Conservation (phyloP, 2,888 invertebrate species). For the Phortica magna region DNA sequence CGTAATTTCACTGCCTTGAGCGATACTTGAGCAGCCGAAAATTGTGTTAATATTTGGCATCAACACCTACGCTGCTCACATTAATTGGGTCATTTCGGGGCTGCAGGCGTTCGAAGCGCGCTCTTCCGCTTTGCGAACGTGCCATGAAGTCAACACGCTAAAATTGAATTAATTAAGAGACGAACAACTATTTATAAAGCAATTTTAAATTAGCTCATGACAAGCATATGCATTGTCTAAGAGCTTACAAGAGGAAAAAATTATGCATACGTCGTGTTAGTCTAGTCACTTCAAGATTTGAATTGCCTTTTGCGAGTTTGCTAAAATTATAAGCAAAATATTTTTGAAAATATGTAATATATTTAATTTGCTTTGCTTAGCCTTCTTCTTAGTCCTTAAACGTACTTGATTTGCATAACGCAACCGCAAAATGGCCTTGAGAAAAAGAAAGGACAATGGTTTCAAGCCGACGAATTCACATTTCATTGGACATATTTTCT, state of each 20-base stretch:
- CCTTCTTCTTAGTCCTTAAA: background rate
- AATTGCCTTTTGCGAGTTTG: background rate
- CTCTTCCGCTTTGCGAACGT: no score
- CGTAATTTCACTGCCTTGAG: background rate
- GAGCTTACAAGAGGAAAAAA: background rate
- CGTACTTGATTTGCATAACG: background rate
- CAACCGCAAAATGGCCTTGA: background rate
- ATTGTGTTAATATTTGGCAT: slow-evolving; percentile 4
- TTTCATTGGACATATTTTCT: background rate
- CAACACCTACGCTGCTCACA: slow-evolving; percentile 1
- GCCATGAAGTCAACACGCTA: no score
- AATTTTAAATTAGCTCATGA: no score
- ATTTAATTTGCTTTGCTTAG: background rate
- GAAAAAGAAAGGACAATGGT: background rate
- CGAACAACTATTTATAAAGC: no score
- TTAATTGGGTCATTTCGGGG: background rate
- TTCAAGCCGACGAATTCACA: background rate
- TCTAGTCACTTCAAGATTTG: background rate
- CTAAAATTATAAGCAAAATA: background rate
- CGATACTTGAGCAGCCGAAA: background rate
- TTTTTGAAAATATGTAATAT: background rate
- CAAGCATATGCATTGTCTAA: no score
- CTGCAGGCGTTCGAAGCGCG: background rate
- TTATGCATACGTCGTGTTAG: background rate
- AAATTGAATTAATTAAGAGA: no score